A percentile compares a stretch with the other conserved stretches of the same genome.
phyloP scores from a whole-genome alignment of 2,888 invertebrate species.

The Apoda limacodes region DNA sequence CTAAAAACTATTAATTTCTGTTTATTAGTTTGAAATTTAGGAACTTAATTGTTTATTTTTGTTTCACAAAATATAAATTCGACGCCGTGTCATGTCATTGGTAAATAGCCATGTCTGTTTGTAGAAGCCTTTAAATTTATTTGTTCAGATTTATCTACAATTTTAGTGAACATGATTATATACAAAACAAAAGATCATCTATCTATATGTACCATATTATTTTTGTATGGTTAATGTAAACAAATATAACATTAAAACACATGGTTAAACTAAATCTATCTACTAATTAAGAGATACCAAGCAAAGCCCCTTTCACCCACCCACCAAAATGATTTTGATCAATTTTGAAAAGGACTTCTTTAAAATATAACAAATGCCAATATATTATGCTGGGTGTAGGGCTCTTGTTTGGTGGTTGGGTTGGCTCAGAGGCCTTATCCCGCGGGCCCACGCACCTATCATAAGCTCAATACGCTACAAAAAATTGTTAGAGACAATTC shows the following conservation, averaged over 20 bases:
- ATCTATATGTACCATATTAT: too few relatives aligned
- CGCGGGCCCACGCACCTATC: constrained; percentile 54
- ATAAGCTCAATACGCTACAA: constrained; percentile 6
- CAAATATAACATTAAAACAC: constrained; percentile 4
- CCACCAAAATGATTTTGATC: constrained; percentile 59
- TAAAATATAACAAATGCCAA: constrained; percentile 28
- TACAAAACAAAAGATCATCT: too few relatives aligned
- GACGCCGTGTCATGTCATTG: too few relatives aligned
- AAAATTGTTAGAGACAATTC: constrained; percentile 22
- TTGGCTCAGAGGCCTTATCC: constrained; percentile 65
- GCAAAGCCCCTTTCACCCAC: constrained; percentile 72
- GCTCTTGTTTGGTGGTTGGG: constrained; percentile 71
- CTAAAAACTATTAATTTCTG: too few relatives aligned
- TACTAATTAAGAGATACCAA: constrained; percentile 62
- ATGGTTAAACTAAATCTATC: constrained; percentile 23
- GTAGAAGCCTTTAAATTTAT: too few relatives aligned
- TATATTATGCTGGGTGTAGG: constrained; percentile 59
- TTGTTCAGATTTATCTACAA: too few relatives aligned
- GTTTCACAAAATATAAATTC: too few relatives aligned
- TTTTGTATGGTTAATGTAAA: too few relatives aligned
- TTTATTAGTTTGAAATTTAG: too few relatives aligned
- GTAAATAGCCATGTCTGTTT: too few relatives aligned
- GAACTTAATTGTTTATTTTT: too few relatives aligned
- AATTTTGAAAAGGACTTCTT: constrained; percentile 32
- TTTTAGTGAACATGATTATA: too few relatives aligned